Percentiles rank a stretch among this genome's conserved stretches.
These are phyloP conservation scores for Buphagus erythrorhynchus DNA, from an alignment of 2,797 vertebrate genomes.

Conservation along the genomic window DNA sequence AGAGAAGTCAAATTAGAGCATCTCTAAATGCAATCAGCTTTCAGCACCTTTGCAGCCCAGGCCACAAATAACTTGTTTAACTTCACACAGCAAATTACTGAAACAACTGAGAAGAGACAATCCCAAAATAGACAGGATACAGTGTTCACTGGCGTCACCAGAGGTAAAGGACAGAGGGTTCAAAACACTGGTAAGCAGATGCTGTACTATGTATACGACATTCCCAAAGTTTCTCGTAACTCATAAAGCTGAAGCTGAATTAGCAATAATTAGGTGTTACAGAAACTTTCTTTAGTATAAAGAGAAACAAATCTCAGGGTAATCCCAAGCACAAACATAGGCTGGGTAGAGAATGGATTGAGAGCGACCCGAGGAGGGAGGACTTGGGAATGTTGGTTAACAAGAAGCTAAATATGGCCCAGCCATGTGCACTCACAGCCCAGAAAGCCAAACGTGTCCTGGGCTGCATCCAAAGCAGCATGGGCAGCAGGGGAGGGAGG, in stretches of 20 bases:
- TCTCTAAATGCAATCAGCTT: conserved; percentile 3
- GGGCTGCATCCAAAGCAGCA: neutral
- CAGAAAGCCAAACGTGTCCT: neutral
- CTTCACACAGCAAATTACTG: conserved; percentile 53
- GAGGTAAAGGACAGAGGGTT: conserved; percentile 47
- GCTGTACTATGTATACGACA: neutral
- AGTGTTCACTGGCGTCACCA: conserved; percentile 29
- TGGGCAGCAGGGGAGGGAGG: neutral
- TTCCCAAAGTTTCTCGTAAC: neutral
- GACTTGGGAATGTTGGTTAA: neutral
- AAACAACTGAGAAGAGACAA: conserved; percentile 58
- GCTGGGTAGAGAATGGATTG: neutral
- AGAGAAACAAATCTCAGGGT: neutral
- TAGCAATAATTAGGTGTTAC: neutral
- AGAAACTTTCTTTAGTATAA: neutral
- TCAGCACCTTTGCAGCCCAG: conserved; percentile 1
- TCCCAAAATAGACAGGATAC: conserved; percentile 59
- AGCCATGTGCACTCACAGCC: neutral
- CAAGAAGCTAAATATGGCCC: neutral
- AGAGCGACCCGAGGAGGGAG: neutral
- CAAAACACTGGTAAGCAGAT: conserved; percentile 14
- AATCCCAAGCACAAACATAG: neutral
- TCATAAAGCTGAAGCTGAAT: neutral
- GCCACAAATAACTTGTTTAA: conserved; percentile 34
- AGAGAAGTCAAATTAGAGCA: neutral